A percentile compares a stretch with the other conserved stretches of the same genome.
Evolutionary conservation across 1,140 invertebrate genomes (phyloP).

Genomic region (Tetramorium alpestre): DNA sequence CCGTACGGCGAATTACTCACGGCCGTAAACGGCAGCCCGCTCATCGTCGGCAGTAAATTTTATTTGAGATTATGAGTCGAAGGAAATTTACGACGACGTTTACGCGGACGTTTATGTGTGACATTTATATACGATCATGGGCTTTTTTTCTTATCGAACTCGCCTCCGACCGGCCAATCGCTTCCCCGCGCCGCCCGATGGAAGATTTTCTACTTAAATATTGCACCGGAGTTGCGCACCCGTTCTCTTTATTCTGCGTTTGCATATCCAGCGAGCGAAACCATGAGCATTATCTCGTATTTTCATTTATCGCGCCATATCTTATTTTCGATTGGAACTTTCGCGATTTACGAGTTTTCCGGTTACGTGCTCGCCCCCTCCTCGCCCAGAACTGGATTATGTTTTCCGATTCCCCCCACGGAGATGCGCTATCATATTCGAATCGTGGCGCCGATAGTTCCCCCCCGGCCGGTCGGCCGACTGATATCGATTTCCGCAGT

Average conservation of each 20-base stretch:
- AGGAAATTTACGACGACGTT: conserved; percentile 40
- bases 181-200: background rate
- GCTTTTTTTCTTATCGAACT: conserved; percentile 37
- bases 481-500: conserved; percentile 43
- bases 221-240: background rate
- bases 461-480: background rate
- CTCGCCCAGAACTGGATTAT: conserved; percentile 24
- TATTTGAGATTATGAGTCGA: conserved; percentile 49
- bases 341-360: conserved; percentile 47
- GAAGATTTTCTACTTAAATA: conserved; percentile 16
- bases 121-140: conserved; percentile 35
- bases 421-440: conserved; percentile 52
- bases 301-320: conserved; percentile 47
- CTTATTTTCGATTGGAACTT: conserved; percentile 51
- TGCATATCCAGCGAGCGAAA: background rate
- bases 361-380: conserved; percentile 31
- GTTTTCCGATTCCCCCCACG: conserved; percentile 1
- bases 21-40: conserved; percentile 31
- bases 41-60: conserved; percentile 37
- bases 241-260: background rate
- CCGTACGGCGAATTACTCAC: conserved; percentile 9
- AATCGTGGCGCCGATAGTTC: conserved; percentile 34
- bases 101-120: conserved; percentile 45
- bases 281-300: conserved; percentile 34
- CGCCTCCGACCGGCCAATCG: background rate